These are phyloP conservation scores for Pampusana beccarii DNA, from an alignment of 2,113 vertebrate species.

Conservation along the genomic window DNA sequence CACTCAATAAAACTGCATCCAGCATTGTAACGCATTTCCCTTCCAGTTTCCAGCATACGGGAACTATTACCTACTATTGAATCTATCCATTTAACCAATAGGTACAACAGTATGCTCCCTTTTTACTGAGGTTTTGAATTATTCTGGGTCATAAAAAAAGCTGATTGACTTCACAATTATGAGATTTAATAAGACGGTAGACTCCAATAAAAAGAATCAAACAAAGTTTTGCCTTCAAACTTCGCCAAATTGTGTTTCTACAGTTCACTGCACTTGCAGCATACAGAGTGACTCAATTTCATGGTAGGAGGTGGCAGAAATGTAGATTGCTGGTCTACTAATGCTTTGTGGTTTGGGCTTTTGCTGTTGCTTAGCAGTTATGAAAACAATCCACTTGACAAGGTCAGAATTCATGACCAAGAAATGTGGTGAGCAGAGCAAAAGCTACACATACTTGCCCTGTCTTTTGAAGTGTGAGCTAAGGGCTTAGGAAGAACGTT, in stretches of 20 bases:
- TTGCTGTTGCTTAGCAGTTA: constrained; percentile 14
- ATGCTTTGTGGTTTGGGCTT: neutral
- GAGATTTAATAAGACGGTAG: neutral
- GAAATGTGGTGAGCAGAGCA: neutral
- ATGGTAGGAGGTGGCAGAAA: neutral
- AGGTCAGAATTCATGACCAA: neutral
- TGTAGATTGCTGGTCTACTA: neutral
- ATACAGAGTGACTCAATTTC: neutral
- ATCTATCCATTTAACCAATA: neutral
- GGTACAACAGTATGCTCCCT: neutral
- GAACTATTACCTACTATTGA: neutral
- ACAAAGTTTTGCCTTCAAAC: neutral
- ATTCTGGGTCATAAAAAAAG: neutral
- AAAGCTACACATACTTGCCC: neutral
- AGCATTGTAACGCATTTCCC: neutral
- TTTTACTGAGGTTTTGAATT: neutral
- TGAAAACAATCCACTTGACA: constrained; percentile 6
- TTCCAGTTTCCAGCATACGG: neutral
- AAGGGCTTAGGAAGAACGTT: neutral
- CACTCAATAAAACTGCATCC: neutral
- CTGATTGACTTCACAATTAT: neutral
- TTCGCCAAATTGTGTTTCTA: neutral
- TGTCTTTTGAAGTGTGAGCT: neutral
- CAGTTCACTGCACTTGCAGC: neutral
- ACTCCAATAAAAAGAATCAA: neutral